Conservation (phyloP, 2,113 vertebrate genomes). For the Campylomormyrus tamandua region DNA sequence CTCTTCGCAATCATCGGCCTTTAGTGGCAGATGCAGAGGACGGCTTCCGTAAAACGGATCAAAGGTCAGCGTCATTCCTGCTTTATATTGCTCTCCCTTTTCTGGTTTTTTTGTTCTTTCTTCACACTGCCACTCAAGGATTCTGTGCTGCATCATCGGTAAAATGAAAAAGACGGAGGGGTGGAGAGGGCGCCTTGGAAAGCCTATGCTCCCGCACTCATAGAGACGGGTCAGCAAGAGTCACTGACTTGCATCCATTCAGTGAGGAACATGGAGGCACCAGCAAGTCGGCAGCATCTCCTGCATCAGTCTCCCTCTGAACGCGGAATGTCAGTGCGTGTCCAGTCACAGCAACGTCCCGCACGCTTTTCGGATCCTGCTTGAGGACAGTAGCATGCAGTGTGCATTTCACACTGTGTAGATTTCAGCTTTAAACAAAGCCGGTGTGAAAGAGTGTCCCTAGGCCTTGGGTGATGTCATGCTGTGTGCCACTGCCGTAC, state of each 20-base stretch:
- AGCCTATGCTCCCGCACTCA: not conserved
- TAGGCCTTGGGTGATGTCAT: not conserved
- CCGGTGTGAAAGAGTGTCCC: not conserved
- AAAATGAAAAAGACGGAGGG: not conserved
- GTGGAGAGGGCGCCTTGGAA: not conserved
- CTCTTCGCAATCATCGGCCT: too few relatives aligned
- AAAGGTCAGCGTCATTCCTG: not conserved
- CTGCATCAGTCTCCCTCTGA: not conserved
- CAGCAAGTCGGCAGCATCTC: too few relatives aligned
- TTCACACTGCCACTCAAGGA: not conserved
- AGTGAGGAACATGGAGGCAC: not conserved
- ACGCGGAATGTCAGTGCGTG: not conserved
- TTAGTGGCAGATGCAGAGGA: not conserved
- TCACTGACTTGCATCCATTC: not conserved
- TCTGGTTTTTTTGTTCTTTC: not conserved
- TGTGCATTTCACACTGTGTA: not conserved
- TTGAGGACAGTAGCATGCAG: not conserved
- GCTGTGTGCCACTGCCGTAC: not conserved
- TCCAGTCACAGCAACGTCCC: not conserved
- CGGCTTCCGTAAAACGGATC: not conserved
- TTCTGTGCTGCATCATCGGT: not conserved
- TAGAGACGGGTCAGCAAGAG: not conserved
- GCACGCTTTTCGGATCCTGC: not conserved
- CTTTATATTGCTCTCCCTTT: not conserved
- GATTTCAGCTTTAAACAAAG: slow-evolving; percentile 1